A percentile compares a stretch with the other conserved stretches of the same genome.
phyloP scores from a whole-genome alignment of 2,888 invertebrate genomes.

The Sicus ferrugineus region DNA sequence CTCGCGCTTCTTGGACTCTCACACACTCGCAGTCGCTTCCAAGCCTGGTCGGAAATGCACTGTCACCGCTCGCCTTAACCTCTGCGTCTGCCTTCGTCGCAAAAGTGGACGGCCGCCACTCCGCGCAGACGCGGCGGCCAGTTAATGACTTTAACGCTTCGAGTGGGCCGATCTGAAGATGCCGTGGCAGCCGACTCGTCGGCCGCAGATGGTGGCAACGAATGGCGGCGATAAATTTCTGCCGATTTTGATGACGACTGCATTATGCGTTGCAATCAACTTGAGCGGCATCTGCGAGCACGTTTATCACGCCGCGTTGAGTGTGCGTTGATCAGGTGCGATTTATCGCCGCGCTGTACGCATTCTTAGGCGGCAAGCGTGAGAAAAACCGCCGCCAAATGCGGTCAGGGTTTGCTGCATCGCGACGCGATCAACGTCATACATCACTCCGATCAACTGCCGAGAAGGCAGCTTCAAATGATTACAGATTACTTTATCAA shows the following conservation, averaged over 20 bases:
- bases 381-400: neutral
- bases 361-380: conserved; percentile 6
- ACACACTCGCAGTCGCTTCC: too few species aligned
- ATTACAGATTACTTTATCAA: neutral
- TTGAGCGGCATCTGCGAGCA: conserved; percentile 8
- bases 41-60: too few species aligned
- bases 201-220: conserved; percentile 3
- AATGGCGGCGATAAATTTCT: conserved; percentile 9
- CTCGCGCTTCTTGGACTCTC: too few species aligned
- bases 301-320: neutral
- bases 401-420: neutral
- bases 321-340: conserved; percentile 4
- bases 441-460: neutral
- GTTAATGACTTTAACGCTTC: conserved; percentile 4
- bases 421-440: neutral
- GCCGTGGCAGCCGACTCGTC: neutral
- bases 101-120: too few species aligned
- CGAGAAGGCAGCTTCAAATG: neutral
- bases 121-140: neutral
- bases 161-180: conserved; percentile 42
- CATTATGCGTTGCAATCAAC: conserved; percentile 21
- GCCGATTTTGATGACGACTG: conserved; percentile 21
- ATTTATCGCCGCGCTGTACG: conserved; percentile 1
- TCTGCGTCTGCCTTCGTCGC: too few species aligned
- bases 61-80: too few species aligned